These are phyloP conservation scores for Hermetia illucens DNA, from an alignment of 1,140 invertebrate genomes.

Conservation along the genomic window DNA sequence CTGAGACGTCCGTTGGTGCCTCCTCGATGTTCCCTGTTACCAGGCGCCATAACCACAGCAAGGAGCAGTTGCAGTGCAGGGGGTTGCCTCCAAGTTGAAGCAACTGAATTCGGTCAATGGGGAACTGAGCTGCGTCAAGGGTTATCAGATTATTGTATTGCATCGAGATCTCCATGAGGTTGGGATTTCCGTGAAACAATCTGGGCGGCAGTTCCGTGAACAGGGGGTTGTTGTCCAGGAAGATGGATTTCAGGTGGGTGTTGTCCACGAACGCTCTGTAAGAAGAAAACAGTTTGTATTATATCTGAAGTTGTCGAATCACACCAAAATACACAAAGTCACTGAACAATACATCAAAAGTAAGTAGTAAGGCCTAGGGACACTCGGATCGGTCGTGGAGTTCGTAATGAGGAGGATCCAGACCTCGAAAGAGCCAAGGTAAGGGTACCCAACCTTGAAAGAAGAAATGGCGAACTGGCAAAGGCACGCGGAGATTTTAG, in stretches of 20 bases:
- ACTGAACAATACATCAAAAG: not conserved
- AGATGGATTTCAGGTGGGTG: slow-evolving; percentile 61
- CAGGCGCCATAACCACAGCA: slow-evolving; percentile 72
- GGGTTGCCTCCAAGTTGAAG: slow-evolving; percentile 67
- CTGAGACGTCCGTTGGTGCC: slow-evolving; percentile 8
- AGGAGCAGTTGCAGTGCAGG: slow-evolving; percentile 72
- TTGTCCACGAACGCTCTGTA: slow-evolving; percentile 65
- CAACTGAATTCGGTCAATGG: slow-evolving; percentile 53
- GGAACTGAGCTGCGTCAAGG: slow-evolving; percentile 63
- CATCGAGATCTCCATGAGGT: slow-evolving; percentile 55
- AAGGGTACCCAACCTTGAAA: too few relatives aligned
- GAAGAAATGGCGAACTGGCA: too few relatives aligned
- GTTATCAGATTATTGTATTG: slow-evolving; percentile 54
- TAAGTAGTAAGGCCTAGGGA: too few relatives aligned
- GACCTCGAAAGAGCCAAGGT: too few relatives aligned
- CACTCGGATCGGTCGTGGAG: too few relatives aligned
- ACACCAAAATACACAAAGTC: not conserved
- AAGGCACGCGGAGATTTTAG: too few relatives aligned
- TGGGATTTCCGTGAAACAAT: slow-evolving; percentile 60
- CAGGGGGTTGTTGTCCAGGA: slow-evolving; percentile 60
- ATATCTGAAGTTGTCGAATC: not conserved
- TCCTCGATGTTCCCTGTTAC: slow-evolving; percentile 25
- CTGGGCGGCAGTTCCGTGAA: slow-evolving; percentile 50
- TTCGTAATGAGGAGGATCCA: too few relatives aligned
- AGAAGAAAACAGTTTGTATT: slow-evolving; percentile 3